phyloP scores from a whole-genome alignment of 2,888 invertebrate species.

The Lasioglossum leucozonium region DNA sequence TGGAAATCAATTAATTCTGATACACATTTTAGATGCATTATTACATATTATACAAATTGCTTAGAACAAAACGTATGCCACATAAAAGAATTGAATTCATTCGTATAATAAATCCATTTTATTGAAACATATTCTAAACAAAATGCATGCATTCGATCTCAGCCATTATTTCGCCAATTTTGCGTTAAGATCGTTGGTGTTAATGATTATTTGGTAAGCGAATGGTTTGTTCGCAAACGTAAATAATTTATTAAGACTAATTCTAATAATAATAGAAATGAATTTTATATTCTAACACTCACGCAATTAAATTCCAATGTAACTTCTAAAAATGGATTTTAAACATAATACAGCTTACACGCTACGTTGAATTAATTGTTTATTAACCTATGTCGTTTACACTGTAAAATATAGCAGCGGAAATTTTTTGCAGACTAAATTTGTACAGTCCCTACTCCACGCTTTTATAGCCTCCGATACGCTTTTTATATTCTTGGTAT shows the following conservation, averaged over 20 bases:
- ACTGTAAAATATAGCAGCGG: background rate
- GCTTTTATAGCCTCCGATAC: constrained; percentile 6
- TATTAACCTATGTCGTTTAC: background rate
- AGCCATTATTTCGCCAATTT: background rate
- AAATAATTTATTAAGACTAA: background rate
- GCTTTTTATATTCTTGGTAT: background rate
- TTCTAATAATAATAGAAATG: background rate
- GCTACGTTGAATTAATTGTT: background rate
- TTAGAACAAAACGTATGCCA: background rate
- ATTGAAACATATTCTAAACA: background rate
- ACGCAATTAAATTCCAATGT: background rate
- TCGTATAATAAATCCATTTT: background rate
- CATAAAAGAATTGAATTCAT: background rate
- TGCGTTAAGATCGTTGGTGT: background rate
- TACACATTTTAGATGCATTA: background rate
- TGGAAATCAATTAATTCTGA: no score
- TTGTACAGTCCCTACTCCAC: background rate
- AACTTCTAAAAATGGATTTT: background rate
- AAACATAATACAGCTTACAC: background rate
- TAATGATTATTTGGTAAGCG: background rate
- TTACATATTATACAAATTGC: background rate
- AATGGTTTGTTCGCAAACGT: background rate
- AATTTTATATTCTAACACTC: background rate
- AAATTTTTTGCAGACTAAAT: background rate
- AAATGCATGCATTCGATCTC: background rate